Conservation (phyloP, 2,888 invertebrate genomes). For the Noctua pronuba region DNA sequence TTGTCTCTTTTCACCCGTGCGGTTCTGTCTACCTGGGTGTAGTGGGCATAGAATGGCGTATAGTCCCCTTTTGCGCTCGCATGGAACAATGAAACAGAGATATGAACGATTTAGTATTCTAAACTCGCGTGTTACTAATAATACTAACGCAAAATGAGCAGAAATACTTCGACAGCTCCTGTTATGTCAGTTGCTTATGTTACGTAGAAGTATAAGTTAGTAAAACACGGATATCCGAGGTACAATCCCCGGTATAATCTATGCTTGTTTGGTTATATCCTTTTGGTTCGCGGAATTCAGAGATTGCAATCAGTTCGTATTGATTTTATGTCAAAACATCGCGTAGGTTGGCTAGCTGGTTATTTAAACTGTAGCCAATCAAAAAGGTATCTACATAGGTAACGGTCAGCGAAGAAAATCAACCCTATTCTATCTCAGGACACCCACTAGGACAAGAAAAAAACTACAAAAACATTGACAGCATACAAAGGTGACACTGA, state of each 20-base stretch:
- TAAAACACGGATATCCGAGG: neutral
- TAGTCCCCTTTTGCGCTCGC: constrained; percentile 42
- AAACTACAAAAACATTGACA: neutral
- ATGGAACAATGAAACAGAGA: constrained; percentile 57
- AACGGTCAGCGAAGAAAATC: neutral
- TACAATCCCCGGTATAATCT: constrained; percentile 25
- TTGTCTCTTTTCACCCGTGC: constrained; percentile 80
- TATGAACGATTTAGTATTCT: constrained; percentile 49
- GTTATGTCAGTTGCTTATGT: neutral
- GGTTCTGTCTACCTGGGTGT: constrained; percentile 70
- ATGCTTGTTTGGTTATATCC: constrained; percentile 7
- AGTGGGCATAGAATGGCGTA: constrained; percentile 45
- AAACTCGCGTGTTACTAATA: constrained; percentile 19
- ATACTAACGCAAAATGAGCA: constrained; percentile 17
- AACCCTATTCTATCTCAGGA: neutral
- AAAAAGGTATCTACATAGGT: neutral
- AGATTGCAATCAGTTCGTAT: neutral
- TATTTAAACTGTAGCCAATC: neutral
- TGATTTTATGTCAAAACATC: constrained; percentile 5
- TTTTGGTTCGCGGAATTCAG: constrained; percentile 13
- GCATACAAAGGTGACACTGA: neutral
- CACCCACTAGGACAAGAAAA: neutral
- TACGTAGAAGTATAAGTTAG: neutral
- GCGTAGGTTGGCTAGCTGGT: neutral
- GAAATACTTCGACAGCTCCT: neutral